A percentile compares a stretch with the other conserved stretches of the same genome.
These are phyloP conservation scores for Suncus etruscus DNA, from an alignment of 2,113 vertebrate species.

Conservation along the genomic window DNA sequence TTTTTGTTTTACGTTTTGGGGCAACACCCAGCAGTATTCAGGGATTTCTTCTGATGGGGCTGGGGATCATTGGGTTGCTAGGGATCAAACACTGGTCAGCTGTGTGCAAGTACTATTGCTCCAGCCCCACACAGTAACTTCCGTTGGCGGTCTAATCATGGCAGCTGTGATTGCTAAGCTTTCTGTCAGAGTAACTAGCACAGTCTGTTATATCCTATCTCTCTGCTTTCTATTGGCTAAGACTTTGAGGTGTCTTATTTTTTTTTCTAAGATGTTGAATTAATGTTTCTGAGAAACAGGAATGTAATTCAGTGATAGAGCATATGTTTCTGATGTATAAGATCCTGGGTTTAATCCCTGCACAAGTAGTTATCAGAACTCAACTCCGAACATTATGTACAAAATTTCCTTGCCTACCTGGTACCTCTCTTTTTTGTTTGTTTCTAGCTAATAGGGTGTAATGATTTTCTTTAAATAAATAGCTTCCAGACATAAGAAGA, in stretches of 20 bases:
- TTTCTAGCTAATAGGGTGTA: not conserved
- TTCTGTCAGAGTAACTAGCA: not conserved
- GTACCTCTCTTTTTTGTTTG: not conserved
- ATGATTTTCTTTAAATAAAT: slow-evolving; percentile 51
- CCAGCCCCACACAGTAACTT: no score
- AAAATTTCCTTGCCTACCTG: not conserved
- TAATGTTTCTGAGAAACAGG: not conserved
- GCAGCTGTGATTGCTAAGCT: not conserved
- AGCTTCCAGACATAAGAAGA: not conserved
- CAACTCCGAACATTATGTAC: not conserved
- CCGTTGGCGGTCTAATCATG: no score
- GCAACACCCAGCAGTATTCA: no score
- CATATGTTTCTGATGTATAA: no score
- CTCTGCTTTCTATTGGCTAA: not conserved
- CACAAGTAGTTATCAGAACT: not conserved
- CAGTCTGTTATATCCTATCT: not conserved
- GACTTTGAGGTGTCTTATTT: slow-evolving; percentile 20
- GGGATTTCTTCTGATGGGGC: no score
- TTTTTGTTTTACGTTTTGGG: no score
- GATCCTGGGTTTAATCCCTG: not conserved
- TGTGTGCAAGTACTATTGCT: no score
- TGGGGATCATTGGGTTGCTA: no score
- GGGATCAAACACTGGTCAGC: no score
- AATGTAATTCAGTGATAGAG: no score
- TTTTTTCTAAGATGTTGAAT: slow-evolving; percentile 25